Evolutionary conservation across 2,113 vertebrate genomes (phyloP).

Genomic region (Microtus montanus): DNA sequence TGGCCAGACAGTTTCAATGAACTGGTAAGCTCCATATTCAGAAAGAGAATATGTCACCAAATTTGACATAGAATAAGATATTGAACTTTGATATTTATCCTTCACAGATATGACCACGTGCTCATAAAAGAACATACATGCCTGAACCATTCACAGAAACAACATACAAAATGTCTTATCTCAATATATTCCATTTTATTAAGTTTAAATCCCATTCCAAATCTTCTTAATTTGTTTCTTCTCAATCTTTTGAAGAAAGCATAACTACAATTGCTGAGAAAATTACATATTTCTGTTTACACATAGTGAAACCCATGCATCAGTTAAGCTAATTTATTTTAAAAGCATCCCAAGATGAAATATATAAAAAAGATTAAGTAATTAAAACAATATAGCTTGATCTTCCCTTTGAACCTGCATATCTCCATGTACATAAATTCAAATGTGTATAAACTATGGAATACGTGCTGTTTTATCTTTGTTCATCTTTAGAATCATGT

Average conservation of each 20-base stretch:
- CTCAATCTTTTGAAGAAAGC: neutral
- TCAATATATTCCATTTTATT: neutral
- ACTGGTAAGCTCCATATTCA: neutral
- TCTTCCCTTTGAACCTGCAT: neutral
- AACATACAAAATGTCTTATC: neutral
- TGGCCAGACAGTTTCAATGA: neutral
- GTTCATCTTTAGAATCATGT: neutral
- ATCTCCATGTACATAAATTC: neutral
- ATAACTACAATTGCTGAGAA: neutral
- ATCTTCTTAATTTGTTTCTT: neutral
- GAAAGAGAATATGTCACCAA: no score
- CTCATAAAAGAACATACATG: no score
- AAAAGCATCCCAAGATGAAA: neutral
- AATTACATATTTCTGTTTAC: neutral
- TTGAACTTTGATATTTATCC: neutral
- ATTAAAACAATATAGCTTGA: neutral
- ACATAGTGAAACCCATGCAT: neutral
- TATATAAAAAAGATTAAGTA: neutral
- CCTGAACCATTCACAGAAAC: neutral
- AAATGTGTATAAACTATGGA: rapidly evolving
- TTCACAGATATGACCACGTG: no score
- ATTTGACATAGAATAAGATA: no score
- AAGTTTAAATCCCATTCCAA: neutral
- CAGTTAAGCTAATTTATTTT: neutral
- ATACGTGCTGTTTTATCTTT: rapidly evolving